Evolutionary conservation across 2,888 invertebrate species (phyloP).

Genomic region (Metallyticus violacea): DNA sequence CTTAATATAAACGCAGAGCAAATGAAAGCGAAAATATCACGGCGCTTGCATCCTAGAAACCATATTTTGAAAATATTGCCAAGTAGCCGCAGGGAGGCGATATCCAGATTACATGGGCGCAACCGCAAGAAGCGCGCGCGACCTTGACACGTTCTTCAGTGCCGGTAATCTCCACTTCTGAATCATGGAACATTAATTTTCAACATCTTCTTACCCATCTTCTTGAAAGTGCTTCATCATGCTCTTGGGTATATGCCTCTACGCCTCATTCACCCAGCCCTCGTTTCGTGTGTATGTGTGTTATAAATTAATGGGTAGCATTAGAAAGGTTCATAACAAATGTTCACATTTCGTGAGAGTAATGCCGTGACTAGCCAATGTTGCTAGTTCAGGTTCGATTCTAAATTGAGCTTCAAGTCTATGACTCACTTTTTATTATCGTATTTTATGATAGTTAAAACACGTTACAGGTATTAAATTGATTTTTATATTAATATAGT

Average conservation of each 20-base stretch:
- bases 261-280: not conserved
- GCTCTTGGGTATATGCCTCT: not conserved
- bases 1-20: not conserved
- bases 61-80: not conserved
- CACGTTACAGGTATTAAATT: too few species aligned
- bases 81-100: not conserved
- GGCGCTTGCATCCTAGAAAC: not conserved
- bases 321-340: not conserved
- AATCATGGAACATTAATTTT: not conserved
- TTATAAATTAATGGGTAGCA: not conserved
- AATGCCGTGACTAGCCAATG: not conserved
- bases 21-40: not conserved
- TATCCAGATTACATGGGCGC: not conserved
- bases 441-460: too few species aligned
- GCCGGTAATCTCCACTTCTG: not conserved
- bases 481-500: too few species aligned
- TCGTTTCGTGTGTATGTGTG: not conserved
- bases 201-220: not conserved
- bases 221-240: not conserved
- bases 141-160: not conserved
- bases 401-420: not conserved
- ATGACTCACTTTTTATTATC: too few species aligned
- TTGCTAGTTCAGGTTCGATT: not conserved
- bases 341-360: not conserved
- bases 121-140: too few species aligned